Percentiles rank a stretch among this genome's conserved stretches.
Conservation (phyloP, 2,888 invertebrate genomes). For the Gryllus longicercus region DNA sequence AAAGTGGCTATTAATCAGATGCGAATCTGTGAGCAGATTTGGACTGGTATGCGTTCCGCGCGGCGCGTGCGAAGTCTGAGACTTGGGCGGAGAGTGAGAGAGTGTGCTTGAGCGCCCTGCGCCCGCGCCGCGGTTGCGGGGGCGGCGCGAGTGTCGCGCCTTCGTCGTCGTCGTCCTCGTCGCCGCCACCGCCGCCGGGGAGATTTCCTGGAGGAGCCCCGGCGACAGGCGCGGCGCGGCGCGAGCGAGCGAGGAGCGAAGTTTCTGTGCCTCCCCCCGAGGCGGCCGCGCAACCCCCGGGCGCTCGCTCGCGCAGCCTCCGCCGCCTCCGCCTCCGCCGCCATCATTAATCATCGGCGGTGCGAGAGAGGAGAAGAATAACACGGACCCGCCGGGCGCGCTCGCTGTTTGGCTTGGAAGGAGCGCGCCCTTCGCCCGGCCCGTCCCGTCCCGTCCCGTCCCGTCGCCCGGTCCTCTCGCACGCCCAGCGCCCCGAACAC, state of each 20-base stretch:
- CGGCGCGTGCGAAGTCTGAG: too few relatives aligned
- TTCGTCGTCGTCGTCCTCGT: too few relatives aligned
- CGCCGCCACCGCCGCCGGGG: not conserved
- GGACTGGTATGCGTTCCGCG: too few relatives aligned
- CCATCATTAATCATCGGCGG: conserved; percentile 11
- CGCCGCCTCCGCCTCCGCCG: not conserved
- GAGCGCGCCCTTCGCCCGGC: not conserved
- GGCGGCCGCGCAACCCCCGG: not conserved
- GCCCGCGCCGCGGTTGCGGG: too few relatives aligned
- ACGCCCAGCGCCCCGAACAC: not conserved
- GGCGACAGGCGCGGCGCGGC: not conserved
- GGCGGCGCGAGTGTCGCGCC: too few relatives aligned
- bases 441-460: too few relatives aligned
- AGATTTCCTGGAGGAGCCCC: conserved; percentile 7
- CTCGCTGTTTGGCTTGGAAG: conserved; percentile 17
- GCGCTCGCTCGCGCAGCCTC: not conserved
- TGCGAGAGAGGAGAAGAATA: not conserved
- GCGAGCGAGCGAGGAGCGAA: not conserved
- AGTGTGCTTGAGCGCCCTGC: too few relatives aligned
- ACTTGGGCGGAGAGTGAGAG: too few relatives aligned
- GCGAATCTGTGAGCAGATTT: too few relatives aligned
- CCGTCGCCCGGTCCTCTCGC: too few relatives aligned
- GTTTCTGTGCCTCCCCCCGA: not conserved
- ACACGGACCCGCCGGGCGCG: not conserved
- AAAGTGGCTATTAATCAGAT: too few relatives aligned